These are phyloP conservation scores for Acronicta leporina DNA, from an alignment of 2,888 invertebrate species.

Conservation along the genomic window DNA sequence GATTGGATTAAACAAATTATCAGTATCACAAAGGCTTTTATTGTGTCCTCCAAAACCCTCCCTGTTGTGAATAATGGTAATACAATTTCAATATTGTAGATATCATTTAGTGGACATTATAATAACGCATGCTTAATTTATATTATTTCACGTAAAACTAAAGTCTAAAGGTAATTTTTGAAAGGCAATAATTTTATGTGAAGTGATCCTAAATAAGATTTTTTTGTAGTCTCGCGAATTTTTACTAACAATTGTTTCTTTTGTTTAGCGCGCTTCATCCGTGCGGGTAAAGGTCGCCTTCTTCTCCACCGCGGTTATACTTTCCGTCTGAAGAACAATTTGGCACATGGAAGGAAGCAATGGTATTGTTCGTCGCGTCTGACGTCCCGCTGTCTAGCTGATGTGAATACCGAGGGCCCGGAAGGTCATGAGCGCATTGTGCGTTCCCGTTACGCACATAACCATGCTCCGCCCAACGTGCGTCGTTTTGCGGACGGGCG, in stretches of 20 bases:
- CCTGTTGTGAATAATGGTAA: background rate
- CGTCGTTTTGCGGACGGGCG: slow-evolving; percentile 86
- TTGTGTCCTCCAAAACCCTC: slow-evolving; percentile 9
- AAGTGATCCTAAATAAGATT: slow-evolving; percentile 17
- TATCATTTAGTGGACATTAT: slow-evolving; percentile 3
- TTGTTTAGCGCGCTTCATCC: slow-evolving; percentile 83
- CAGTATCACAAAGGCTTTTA: slow-evolving; percentile 34
- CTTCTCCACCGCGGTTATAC: slow-evolving; percentile 85
- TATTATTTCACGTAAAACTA: slow-evolving; percentile 28
- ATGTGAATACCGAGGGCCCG: slow-evolving; percentile 86
- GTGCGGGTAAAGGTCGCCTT: slow-evolving; percentile 84
- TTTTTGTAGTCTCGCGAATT: slow-evolving; percentile 6
- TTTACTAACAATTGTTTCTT: slow-evolving; percentile 52
- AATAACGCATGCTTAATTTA: slow-evolving; percentile 36
- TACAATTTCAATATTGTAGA: slow-evolving; percentile 3
- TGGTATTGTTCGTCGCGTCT: slow-evolving; percentile 87
- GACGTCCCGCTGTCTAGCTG: slow-evolving; percentile 85
- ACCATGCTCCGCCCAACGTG: slow-evolving; percentile 86
- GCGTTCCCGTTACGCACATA: slow-evolving; percentile 84
- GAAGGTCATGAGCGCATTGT: slow-evolving; percentile 86
- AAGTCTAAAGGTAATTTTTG: background rate
- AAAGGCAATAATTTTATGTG: slow-evolving; percentile 25
- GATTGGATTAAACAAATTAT: slow-evolving; percentile 22
- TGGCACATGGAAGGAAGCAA: slow-evolving; percentile 87
- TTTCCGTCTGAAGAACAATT: slow-evolving; percentile 85